Evolutionary conservation across 2,797 vertebrate species (phyloP).

Genomic region (Chaenodraco wilsoni): DNA sequence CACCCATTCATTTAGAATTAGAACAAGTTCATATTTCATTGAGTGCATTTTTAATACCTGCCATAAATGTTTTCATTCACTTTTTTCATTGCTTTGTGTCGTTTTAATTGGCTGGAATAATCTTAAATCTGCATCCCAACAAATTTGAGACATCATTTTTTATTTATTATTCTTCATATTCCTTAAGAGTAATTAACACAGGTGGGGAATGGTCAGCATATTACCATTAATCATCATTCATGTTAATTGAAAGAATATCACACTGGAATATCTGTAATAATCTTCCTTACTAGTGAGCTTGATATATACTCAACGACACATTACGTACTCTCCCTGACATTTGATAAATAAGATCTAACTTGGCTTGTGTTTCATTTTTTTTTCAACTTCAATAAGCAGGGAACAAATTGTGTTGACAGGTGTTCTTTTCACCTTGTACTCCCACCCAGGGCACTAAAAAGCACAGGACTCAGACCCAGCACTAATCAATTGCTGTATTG

Average conservation of each 20-base stretch:
- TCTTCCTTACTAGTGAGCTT: neutral
- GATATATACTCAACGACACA: neutral
- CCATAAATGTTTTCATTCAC: slow-evolving; percentile 15
- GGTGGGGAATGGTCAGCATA: neutral
- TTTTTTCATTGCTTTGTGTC: neutral
- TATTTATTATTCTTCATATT: neutral
- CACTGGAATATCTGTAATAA: neutral
- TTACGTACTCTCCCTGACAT: neutral
- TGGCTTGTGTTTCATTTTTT: neutral
- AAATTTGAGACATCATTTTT: neutral
- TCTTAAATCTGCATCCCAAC: neutral
- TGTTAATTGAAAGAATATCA: neutral
- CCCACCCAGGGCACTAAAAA: neutral
- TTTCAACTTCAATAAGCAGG: neutral
- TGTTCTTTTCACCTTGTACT: neutral
- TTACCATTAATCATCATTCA: neutral
- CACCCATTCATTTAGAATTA: slow-evolving; percentile 3
- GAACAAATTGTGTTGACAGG: neutral
- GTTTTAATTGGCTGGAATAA: neutral
- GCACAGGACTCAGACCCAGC: neutral
- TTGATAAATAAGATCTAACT: neutral
- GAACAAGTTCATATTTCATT: slow-evolving; percentile 7
- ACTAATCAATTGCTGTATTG: slow-evolving; percentile 23
- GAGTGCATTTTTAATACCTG: slow-evolving; percentile 22
- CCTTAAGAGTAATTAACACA: slow-evolving; percentile 1